These are phyloP conservation scores for Nomada ferruginata DNA, from an alignment of 2,888 invertebrate species.

Conservation along the genomic window DNA sequence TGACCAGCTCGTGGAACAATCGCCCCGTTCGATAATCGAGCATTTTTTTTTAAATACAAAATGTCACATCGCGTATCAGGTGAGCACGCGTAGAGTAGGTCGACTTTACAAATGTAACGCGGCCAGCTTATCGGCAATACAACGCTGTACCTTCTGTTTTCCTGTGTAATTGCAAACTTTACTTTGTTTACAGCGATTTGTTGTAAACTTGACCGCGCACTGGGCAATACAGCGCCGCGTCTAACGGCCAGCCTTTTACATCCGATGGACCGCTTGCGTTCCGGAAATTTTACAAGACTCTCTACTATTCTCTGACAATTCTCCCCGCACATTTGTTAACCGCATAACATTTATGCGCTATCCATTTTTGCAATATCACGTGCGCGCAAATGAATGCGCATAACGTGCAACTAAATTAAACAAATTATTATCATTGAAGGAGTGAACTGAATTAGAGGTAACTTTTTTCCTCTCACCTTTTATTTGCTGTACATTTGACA, in stretches of 20 bases:
- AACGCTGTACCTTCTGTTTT: conserved; percentile 74
- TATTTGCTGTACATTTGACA: too few relatives aligned
- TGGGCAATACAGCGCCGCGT: not conserved
- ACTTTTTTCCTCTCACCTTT: not conserved
- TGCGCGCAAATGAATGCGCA: not conserved
- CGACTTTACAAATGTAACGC: conserved; percentile 74
- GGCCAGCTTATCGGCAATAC: conserved; percentile 64
- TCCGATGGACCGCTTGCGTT: not conserved
- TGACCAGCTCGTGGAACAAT: not conserved
- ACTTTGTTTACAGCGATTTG: conserved; percentile 74
- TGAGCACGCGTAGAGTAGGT: conserved; percentile 71
- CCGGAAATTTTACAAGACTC: not conserved
- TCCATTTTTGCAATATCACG: not conserved
- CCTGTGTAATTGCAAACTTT: conserved; percentile 80
- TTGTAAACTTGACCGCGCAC: conserved; percentile 35
- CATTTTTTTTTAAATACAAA: conserved; percentile 81
- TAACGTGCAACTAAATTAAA: not conserved
- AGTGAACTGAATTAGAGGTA: too few relatives aligned
- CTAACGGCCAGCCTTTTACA: not conserved
- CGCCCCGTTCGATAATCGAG: conserved; percentile 23
- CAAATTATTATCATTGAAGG: not conserved
- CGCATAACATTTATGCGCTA: not conserved
- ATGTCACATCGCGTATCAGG: conserved; percentile 81
- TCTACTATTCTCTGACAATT: not conserved
- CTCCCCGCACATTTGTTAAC: not conserved